These are phyloP conservation scores for Buathra laborator DNA, from an alignment of 2,888 invertebrate species.

Conservation along the genomic window DNA sequence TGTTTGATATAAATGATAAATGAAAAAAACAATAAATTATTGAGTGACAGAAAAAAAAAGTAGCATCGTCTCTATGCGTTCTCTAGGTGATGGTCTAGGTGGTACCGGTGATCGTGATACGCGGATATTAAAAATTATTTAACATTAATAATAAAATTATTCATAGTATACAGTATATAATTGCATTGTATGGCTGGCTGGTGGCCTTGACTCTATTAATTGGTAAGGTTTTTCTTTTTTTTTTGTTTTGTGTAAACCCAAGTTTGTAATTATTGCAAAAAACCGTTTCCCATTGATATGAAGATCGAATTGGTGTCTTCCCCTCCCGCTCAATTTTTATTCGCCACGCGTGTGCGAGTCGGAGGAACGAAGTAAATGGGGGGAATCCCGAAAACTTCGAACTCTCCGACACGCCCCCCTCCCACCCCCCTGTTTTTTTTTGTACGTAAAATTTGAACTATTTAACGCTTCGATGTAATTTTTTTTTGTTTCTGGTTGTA, in stretches of 20 bases:
- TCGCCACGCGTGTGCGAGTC: slow-evolving; percentile 53
- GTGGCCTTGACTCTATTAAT: slow-evolving; percentile 72
- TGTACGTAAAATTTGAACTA: not conserved
- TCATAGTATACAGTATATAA: slow-evolving; percentile 51
- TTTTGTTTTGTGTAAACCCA: slow-evolving; percentile 36
- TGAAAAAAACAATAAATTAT: slow-evolving; percentile 21
- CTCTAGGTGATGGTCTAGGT: slow-evolving; percentile 67
- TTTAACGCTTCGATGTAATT: not conserved
- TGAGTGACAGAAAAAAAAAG: slow-evolving; percentile 38
- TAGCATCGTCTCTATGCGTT: slow-evolving; percentile 67
- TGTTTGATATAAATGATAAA: not conserved
- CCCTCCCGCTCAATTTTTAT: slow-evolving; percentile 12
- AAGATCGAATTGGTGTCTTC: not conserved
- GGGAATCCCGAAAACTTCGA: slow-evolving; percentile 48
- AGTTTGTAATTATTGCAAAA: slow-evolving; percentile 6
- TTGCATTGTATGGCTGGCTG: slow-evolving; percentile 73
- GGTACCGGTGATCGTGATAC: slow-evolving; percentile 70
- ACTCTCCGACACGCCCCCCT: slow-evolving; percentile 44
- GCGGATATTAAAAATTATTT: slow-evolving; percentile 64
- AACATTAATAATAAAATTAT: slow-evolving; percentile 56
- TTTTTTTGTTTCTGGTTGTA: slow-evolving; percentile 8
- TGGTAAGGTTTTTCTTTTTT: slow-evolving; percentile 61
- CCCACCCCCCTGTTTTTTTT: not conserved
- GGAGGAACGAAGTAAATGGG: slow-evolving; percentile 46
- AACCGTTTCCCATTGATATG: not conserved